Percentiles rank a stretch among this genome's conserved stretches.
These are phyloP conservation scores for Leptopterna dolabrata DNA, from an alignment of 2,888 invertebrate species.

Conservation along the genomic window DNA sequence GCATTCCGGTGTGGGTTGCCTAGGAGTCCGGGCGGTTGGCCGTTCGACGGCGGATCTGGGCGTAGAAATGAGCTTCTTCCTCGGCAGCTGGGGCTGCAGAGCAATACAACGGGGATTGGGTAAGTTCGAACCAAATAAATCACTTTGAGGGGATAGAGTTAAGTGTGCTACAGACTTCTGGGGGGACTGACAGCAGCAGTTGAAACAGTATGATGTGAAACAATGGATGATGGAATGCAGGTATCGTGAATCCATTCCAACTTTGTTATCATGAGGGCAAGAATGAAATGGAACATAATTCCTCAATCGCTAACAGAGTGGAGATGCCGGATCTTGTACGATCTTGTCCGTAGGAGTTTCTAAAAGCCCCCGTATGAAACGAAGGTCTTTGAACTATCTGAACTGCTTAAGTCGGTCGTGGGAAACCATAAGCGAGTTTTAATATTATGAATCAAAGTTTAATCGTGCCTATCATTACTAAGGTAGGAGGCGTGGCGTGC, in stretches of 20 bases:
- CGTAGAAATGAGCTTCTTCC: conserved; percentile 54
- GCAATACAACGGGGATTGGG: not conserved
- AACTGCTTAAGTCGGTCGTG: too few species aligned
- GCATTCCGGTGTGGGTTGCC: not conserved
- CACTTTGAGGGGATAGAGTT: not conserved
- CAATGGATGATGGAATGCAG: not conserved
- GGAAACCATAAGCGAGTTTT: too few species aligned
- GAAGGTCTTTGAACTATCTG: too few species aligned
- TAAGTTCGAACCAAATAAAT: not conserved
- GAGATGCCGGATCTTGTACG: too few species aligned
- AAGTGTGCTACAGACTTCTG: not conserved
- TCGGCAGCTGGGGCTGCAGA: conserved; percentile 59
- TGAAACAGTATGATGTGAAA: not conserved
- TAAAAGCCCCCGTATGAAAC: too few species aligned
- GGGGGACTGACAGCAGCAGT: not conserved
- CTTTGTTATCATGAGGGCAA: too few species aligned
- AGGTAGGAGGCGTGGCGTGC: too few species aligned
- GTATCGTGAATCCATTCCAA: not conserved
- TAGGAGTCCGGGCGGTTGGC: not conserved
- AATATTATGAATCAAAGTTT: too few species aligned
- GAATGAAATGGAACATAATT: too few species aligned
- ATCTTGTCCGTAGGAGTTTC: too few species aligned
- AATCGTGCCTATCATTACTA: too few species aligned
- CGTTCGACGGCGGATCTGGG: conserved; percentile 56
- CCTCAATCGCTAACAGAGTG: too few species aligned